Base-by-base conservation (phyloP, 2,797 vertebrate species). In the Cossypha dichroa region DNA sequence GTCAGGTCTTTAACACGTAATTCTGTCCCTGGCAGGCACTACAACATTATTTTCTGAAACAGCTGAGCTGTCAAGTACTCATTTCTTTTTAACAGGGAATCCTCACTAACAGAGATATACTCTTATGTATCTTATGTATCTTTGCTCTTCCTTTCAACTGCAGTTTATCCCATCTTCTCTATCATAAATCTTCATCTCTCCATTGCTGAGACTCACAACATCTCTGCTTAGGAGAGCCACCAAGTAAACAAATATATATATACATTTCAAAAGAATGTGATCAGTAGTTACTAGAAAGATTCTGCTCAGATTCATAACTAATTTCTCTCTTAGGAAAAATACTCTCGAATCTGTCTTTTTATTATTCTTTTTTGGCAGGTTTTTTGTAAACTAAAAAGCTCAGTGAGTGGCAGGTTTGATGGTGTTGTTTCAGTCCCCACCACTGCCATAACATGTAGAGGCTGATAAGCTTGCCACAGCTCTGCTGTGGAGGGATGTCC, bases 351-450 rank as follows among this genome's bases (percentile, higher is more conserved):
- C 8, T 74, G 3, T 19, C 3, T 31, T 58, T 45, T 68, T 54
- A 9, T 73, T 66, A 29, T 40, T 54, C 46, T 36, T 58, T 62
- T 85, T 36, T 63, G 38, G 33, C 3, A n/a, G 6, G 0, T 38
- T 46, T 70, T 86, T 34, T 3, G 28, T 54, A 33, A 46, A 55
- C 66, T 62, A 54, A 55, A 20, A 54, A 66, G 25, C 8, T 80
- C 31, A 33, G 25, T 1, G 1, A 19, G 20, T 58, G 46, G 38
- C 0, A 2, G 12, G 26, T 80, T 45, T 1, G 3, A 36, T 74
- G 60, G 25, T 28, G 29, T 34, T 69, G 43, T 43, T 66, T 19
- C n/a, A 48, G 41, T 46, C 19, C 20, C 29, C 28, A 29, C 9
- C 59, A 34, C 4, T 36, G 45, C 13, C 64, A 60, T 33, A 73